Evolutionary conservation across 2,888 invertebrate genomes (phyloP).

Genomic region (Andricus quercusramuli): DNA sequence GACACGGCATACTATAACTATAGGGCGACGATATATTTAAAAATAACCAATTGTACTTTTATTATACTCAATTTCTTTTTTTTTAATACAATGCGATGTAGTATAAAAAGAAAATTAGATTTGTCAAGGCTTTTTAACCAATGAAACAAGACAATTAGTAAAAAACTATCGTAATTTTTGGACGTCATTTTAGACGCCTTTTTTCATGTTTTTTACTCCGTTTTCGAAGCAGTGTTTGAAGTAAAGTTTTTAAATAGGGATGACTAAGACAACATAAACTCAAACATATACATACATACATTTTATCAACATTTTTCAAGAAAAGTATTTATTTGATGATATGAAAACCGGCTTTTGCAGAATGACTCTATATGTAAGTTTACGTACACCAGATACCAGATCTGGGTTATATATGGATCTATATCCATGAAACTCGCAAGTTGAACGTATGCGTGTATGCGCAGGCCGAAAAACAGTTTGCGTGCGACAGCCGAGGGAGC

Average conservation of each 20-base stretch:
- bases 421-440: constrained; percentile 6
- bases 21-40: too few relatives aligned
- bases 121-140: too few relatives aligned
- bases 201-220: too few relatives aligned
- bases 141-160: too few relatives aligned
- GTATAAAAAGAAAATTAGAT: too few relatives aligned
- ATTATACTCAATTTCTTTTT: too few relatives aligned
- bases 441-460: background rate
- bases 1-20: too few relatives aligned
- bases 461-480: background rate
- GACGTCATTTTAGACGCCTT: too few relatives aligned
- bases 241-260: background rate
- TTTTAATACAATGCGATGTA: too few relatives aligned
- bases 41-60: too few relatives aligned
- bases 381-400: background rate
- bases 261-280: background rate
- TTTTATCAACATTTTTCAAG: background rate
- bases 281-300: background rate
- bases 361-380: background rate
- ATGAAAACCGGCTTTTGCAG: background rate
- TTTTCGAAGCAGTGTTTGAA: too few relatives aligned
- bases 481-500: background rate
- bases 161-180: too few relatives aligned
- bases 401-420: background rate
- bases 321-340: background rate